Evolutionary conservation across 2,113 vertebrate species (phyloP), one percentile per base, ranked within the genome.

Genomic region (Scalopus aquaticus): DNA sequence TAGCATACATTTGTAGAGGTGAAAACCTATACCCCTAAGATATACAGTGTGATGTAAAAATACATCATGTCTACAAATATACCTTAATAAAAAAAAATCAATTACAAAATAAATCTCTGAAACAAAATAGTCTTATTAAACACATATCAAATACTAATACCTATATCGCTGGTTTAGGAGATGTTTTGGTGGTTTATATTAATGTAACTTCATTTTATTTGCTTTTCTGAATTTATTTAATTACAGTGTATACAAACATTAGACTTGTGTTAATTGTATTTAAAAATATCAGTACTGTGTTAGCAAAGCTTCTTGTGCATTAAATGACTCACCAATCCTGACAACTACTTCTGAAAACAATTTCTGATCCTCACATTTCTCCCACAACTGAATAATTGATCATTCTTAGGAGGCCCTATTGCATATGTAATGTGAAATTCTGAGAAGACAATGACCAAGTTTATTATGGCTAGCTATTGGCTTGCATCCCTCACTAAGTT

Each of bases 201-300:
- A 89, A 94, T 78, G 60, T 86, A 20, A 46, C 35, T 93, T 86
- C 2, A 83, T 58, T 73, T 81, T 84, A 30, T 56, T 16, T 82
- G 16, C 12, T 54, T 81, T 77, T 60, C 20, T 80, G n/a, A 49
- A 28, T 93, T 94, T 62, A 72, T 65, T 37, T 35, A 81, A 81
- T 60, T 87, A 37, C 4, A 87, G 39, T 56, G 0, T 30, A 37
- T 44, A 2, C 74, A 19, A 56, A 22, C 54, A 56, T 56, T 56
- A 22, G 20, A 56, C 51, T 56, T 46, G 28, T 73, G 65, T 35
- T 60, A 72, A 35, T 2, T 83, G 20, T 56, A 56, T 20, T 44
- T 44, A 60, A 77, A 72, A 11, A 46, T 42, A 67, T 20, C 5
- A 46, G 32, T 20, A 72, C n/a, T 73, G 1, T 42, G 2, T 42